A percentile compares a stretch with the other conserved stretches of the same genome.
Evolutionary conservation across 2,797 vertebrate genomes (phyloP).

Genomic region (Astyanax mexicanus): DNA sequence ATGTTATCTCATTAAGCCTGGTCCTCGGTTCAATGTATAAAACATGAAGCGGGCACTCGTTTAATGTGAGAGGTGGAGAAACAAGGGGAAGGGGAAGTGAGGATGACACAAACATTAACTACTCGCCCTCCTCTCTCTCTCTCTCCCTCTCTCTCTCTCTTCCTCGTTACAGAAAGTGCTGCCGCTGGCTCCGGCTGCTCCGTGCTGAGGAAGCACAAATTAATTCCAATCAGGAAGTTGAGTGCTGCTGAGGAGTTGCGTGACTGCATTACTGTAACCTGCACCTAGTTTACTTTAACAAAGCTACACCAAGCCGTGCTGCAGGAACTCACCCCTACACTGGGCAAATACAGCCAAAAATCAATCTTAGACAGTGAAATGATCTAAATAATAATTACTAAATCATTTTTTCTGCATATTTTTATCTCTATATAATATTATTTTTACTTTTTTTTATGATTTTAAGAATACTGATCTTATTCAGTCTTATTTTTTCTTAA

Average conservation of each 20-base stretch:
- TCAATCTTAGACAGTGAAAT: too few species aligned
- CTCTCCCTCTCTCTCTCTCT: conserved; percentile 28
- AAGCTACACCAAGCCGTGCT: conserved; percentile 24
- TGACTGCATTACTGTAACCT: conserved; percentile 68
- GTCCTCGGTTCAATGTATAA: conserved; percentile 73
- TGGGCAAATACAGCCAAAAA: neutral
- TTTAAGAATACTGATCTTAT: too few species aligned
- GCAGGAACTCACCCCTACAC: neutral
- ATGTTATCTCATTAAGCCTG: conserved; percentile 75
- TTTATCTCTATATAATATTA: too few species aligned
- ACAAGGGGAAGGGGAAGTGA: conserved; percentile 59
- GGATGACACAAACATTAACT: conserved; percentile 64
- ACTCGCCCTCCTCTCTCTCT: conserved; percentile 20
- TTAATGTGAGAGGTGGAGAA: conserved; percentile 66
- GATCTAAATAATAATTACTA: too few species aligned
- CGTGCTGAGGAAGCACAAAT: conserved; percentile 81
- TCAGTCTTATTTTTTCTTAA: too few species aligned
- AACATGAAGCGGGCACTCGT: conserved; percentile 76
- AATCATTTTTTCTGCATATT: too few species aligned
- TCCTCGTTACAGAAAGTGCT: conserved; percentile 63
- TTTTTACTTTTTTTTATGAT: too few species aligned
- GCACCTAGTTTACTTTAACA: conserved; percentile 61
- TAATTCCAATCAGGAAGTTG: conserved; percentile 78
- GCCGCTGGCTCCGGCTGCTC: conserved; percentile 64
- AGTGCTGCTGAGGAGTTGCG: conserved; percentile 59